Conservation (phyloP, 2,113 vertebrate species). For the Hiodon alosoides region DNA sequence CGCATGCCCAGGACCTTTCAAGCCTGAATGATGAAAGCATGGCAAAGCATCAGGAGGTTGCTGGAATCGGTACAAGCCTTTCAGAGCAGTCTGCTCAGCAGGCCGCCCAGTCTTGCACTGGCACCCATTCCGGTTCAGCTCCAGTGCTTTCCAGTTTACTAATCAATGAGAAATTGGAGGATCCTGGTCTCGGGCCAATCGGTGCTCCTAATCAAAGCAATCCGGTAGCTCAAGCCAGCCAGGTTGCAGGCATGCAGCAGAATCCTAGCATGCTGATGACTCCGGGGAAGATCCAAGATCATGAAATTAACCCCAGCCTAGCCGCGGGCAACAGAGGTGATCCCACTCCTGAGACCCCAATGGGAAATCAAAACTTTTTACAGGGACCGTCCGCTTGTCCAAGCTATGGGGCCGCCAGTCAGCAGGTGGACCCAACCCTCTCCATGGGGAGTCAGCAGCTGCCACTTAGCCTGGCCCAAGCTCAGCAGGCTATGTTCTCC, state of each 20-base stretch:
- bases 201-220: slow-evolving; percentile 54
- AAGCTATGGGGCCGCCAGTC: slow-evolving; percentile 30
- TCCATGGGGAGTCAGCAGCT: slow-evolving; percentile 58
- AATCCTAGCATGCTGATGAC: slow-evolving; percentile 52
- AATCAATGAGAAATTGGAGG: slow-evolving; percentile 61
- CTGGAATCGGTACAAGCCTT: slow-evolving; percentile 37
- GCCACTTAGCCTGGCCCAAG: slow-evolving; percentile 41
- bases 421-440: slow-evolving; percentile 43
- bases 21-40: slow-evolving; percentile 43
- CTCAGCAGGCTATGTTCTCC: slow-evolving; percentile 59
- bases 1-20: slow-evolving; percentile 17
- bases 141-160: slow-evolving; percentile 73
- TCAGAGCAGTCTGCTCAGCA: slow-evolving; percentile 49
- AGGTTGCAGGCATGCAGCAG: slow-evolving; percentile 52
- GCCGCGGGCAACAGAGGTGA: slow-evolving; percentile 56
- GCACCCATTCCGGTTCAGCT: slow-evolving; percentile 56
- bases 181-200: slow-evolving; percentile 45
- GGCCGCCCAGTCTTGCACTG: slow-evolving; percentile 46
- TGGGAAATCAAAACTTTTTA: slow-evolving; percentile 59
- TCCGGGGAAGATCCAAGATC: slow-evolving; percentile 60
- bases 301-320: slow-evolving; percentile 54
- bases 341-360: slow-evolving; percentile 57
- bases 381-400: slow-evolving; percentile 49
- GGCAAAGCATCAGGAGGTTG: slow-evolving; percentile 34
- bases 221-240: slow-evolving; percentile 51